phyloP scores from a whole-genome alignment of 2,113 vertebrate species.

The Chaetorhynchus papuensis region DNA sequence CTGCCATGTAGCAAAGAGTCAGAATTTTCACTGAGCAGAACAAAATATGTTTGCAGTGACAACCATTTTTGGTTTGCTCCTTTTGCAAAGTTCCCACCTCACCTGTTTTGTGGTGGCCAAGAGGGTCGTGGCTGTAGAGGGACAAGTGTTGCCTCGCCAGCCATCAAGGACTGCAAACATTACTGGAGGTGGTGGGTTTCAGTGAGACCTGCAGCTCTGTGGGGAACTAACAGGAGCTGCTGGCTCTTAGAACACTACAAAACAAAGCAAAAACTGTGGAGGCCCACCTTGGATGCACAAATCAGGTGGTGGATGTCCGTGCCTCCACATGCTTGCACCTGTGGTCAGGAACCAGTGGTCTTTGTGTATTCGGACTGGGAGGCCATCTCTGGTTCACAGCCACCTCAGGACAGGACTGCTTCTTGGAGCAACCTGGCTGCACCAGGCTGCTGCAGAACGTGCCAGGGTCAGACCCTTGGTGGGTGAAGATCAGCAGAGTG shows the following conservation, averaged over 20 bases:
- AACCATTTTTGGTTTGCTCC: neutral
- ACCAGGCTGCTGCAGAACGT: neutral
- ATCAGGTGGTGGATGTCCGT: neutral
- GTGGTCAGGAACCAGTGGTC: neutral
- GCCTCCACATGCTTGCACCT: neutral
- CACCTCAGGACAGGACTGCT: neutral
- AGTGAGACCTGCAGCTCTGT: neutral
- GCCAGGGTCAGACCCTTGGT: neutral
- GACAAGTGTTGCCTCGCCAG: accelerated
- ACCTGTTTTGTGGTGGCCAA: neutral
- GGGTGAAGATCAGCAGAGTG: neutral
- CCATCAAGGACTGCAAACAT: accelerated
- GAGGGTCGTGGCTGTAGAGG: neutral
- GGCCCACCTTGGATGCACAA: neutral
- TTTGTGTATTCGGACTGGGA: neutral
- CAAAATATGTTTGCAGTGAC: neutral
- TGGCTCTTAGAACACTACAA: neutral
- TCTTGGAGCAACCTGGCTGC: neutral
- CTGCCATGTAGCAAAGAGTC: neutral
- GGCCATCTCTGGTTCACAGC: neutral
- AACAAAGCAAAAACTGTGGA: neutral
- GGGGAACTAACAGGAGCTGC: neutral
- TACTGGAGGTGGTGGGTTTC: neutral
- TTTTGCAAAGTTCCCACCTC: neutral
- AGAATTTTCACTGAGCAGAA: neutral